These are phyloP conservation scores for Zosterops lateralis DNA, from an alignment of 2,113 vertebrate genomes.

Conservation along the genomic window DNA sequence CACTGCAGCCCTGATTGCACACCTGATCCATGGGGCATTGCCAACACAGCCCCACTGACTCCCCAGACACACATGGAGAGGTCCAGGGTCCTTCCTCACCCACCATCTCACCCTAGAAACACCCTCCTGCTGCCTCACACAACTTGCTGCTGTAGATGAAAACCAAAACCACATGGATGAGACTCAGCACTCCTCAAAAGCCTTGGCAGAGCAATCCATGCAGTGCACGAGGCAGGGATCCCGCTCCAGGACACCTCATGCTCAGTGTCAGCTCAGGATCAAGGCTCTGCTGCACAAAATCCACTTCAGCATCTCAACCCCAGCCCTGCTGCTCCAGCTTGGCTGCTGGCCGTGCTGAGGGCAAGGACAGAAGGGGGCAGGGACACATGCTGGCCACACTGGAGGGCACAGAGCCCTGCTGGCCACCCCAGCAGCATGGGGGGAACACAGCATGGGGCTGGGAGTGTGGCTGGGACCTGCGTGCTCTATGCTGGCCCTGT, in stretches of 20 bases:
- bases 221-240: background rate
- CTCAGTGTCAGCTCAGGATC: background rate
- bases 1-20: background rate
- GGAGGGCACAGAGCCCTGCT: background rate
- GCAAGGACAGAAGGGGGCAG: accelerated
- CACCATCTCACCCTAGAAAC: background rate
- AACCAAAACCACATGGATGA: accelerated
- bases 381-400: background rate
- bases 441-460: accelerated
- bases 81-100: accelerated
- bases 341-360: background rate
- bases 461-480: accelerated
- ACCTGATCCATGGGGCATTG: background rate
- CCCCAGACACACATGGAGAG: accelerated
- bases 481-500: accelerated
- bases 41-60: accelerated
- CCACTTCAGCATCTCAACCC: background rate
- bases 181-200: background rate
- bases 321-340: background rate
- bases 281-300: background rate
- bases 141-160: accelerated
- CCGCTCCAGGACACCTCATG: accelerated
- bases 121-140: background rate
- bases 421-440: background rate
- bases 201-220: background rate